Evolutionary conservation across 2,797 vertebrate genomes (phyloP), one percentile per base, ranked within the genome.

Genomic region (Xenopus petersii): DNA sequence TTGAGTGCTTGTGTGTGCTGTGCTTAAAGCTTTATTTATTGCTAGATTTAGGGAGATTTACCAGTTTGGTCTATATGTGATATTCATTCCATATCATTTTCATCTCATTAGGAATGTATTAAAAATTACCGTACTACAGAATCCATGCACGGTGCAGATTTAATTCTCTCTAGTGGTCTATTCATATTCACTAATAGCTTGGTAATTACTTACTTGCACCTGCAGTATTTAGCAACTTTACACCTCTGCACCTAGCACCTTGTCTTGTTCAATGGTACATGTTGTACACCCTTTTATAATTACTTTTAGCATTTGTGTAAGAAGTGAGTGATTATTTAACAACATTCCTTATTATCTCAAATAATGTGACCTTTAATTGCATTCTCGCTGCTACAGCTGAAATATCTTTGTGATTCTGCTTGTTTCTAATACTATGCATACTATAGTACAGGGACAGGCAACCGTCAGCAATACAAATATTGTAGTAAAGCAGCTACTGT

Each of bases 211-310:
- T 67, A 21, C 64, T 67, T 33, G 24, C 65, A 67, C 65, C 26
- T 67, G 46, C 65, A 67, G 49, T 67, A 69, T 69, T 69, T 69
- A 69, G 67, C 67, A 69, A 58, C 16, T 69, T 69, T 30, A 42
- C 54, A 69, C 67, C 33, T 69, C 51, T 54, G n/a, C 54, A 46
- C 51, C 51, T 58, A 36, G 54, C 54, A 69, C 51, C 51, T 69
- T 69, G 67, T 59, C 67, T 69, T 58, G 51, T 69, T 58, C 67
- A 69, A 58, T 69, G 67, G 36, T 69, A 58, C 49, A 69, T 69
- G 67, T 69, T 69, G 51, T 54, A 69, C 67, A 69, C 67, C 64
- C 33, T 69, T 69, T 69, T 69, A 46, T 54, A 58, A 69, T 69
- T 69, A 46, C 67, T 69, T 69, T 69, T 69, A 69, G 42, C 67